A percentile compares a stretch with the other conserved stretches of the same genome.
phyloP scores from a whole-genome alignment of 2,888 invertebrate genomes.

The Monochamus alternatus region DNA sequence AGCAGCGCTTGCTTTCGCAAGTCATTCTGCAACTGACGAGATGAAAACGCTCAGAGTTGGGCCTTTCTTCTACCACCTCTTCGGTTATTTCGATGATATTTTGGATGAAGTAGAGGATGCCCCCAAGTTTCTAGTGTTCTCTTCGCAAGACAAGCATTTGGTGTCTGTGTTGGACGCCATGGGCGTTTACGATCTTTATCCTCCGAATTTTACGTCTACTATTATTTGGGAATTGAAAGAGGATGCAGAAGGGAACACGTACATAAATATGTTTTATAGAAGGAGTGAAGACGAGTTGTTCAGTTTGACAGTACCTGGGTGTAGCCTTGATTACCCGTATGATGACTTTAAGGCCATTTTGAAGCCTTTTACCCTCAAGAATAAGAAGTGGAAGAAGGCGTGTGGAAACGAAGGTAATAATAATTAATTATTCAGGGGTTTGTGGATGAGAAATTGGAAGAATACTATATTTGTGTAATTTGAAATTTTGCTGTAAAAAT shows the following conservation, averaged over 20 bases:
- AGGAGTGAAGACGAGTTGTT: background rate
- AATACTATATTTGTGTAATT: no score
- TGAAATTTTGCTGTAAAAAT: no score
- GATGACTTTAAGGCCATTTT: background rate
- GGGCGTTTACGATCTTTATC: constrained; percentile 76
- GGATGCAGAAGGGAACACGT: background rate
- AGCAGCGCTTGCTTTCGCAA: background rate
- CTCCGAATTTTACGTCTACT: constrained; percentile 78
- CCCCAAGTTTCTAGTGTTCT: constrained; percentile 80
- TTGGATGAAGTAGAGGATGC: background rate
- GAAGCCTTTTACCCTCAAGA: constrained; percentile 56
- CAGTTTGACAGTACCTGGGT: constrained; percentile 14
- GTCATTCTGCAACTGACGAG: background rate
- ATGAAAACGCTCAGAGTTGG: constrained; percentile 9
- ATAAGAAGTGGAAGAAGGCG: constrained; percentile 68
- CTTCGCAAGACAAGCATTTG: constrained; percentile 84
- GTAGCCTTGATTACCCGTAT: constrained; percentile 16
- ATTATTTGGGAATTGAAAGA: constrained; percentile 79
- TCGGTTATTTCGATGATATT: background rate
- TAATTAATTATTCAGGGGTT: no score
- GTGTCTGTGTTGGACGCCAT: constrained; percentile 80
- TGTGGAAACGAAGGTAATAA: background rate
- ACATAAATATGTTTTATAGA: constrained; percentile 4
- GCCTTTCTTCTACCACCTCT: constrained; percentile 10
- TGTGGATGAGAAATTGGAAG: no score